A percentile compares a stretch with the other conserved stretches of the same genome.
Evolutionary conservation across 1,140 invertebrate species (phyloP).

Genomic region (Tetragonula clypearis): DNA sequence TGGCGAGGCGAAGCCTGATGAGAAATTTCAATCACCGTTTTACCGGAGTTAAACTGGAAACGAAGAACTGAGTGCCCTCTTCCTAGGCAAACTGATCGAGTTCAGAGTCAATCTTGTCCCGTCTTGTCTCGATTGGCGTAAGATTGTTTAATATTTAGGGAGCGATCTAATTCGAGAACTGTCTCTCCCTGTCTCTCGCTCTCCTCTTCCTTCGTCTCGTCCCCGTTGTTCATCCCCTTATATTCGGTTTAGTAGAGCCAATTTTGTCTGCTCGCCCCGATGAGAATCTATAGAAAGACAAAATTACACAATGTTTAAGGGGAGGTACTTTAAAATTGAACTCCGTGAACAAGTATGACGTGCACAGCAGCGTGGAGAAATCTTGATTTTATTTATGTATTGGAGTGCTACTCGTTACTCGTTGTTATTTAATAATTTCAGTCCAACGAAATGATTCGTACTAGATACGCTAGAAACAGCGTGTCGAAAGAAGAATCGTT

Average conservation of each 20-base stretch:
- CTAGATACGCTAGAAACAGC: too few relatives aligned
- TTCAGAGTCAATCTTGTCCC: constrained; percentile 17
- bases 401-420: too few relatives aligned
- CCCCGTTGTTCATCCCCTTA: not conserved
- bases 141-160: constrained; percentile 28
- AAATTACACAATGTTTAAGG: not conserved
- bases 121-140: not conserved
- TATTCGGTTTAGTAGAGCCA: not conserved
- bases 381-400: not conserved
- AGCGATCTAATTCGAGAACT: not conserved
- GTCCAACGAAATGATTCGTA: not conserved
- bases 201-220: not conserved
- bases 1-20: not conserved
- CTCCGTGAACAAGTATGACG: not conserved
- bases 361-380: not conserved
- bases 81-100: constrained; percentile 3
- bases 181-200: not conserved
- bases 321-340: not conserved
- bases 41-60: not conserved
- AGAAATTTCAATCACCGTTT: constrained; percentile 14
- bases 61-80: constrained; percentile 5
- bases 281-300: not conserved
- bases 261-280: not conserved
- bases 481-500: too few relatives aligned
- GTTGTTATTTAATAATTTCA: too few relatives aligned